Base-by-base conservation (phyloP, 2,888 invertebrate genomes). In the Neria commutata region DNA sequence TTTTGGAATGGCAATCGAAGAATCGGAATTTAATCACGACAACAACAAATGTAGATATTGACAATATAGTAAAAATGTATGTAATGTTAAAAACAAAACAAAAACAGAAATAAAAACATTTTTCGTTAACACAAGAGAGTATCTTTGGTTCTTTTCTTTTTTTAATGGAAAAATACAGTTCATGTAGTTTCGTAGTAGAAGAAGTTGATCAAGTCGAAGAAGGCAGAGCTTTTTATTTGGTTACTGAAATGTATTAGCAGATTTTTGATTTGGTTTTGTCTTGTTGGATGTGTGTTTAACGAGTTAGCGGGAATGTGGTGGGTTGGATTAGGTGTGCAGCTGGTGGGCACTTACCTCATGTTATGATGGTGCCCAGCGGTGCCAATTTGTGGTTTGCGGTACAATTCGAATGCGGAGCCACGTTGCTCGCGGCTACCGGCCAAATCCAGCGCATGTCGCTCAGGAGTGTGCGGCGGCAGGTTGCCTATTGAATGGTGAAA, bases 391-490 rank as follows among this genome's bases (percentile, higher is more conserved):
- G 95, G 95, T 82, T 95, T 95, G 67, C 94, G 88, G 80, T 95
- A 96, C 63, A 95, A 84, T 82, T 95, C 95, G 80, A 96, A 95
- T n/a, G 96, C 96, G 64, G 95, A 95, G 25, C 95, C 95, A 55
- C 95, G 85, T 76, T 95, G 94, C 77, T 95, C 95, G 71, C 92
- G 86, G 73, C 94, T 91, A 50, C 94, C 94, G 54, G 93, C 92
- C 77, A 95, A 84, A 80, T 87, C 87, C 81, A 82, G 72, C 23
- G 80, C 80, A 63, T 81, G 81, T 14, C 82, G 78, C 61, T 81
- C 81, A 2, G 81, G 79, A 4, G 81, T 77, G 53, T 81, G 82
- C 0, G 80, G 76, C 25, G 80, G 81, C 19, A 80, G 68, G 67
- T 81, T 82, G 34, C 77, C 81, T n/a, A n/a, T n/a, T n/a, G n/a